Conservation (phyloP, 2,888 invertebrate species). For the Heteromurus nitidus region DNA sequence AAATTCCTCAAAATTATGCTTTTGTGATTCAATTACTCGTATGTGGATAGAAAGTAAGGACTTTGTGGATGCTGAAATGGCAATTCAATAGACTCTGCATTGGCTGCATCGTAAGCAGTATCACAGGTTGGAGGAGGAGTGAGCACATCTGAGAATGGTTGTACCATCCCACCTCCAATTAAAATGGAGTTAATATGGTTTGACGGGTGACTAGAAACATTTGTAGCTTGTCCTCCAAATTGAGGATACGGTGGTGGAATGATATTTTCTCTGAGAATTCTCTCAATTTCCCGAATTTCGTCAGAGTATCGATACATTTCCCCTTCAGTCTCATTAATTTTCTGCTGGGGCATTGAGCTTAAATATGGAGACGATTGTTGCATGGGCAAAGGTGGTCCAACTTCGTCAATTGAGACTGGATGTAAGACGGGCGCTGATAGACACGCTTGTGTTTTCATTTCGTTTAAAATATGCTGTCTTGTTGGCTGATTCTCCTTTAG, state of each 20-base stretch:
- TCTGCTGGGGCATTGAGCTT: background rate
- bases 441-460: too few relatives aligned
- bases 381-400: background rate
- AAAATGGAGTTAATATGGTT: background rate
- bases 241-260: background rate
- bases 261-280: slow-evolving; percentile 29
- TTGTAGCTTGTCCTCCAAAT: background rate
- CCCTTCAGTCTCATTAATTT: background rate
- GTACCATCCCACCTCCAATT: background rate
- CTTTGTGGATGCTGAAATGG: slow-evolving; percentile 1
- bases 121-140: too few relatives aligned
- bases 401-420: slow-evolving; percentile 11
- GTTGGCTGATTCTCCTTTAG: too few relatives aligned
- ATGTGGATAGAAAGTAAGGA: background rate
- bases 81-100: slow-evolving; percentile 23
- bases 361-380: background rate
- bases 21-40: too few relatives aligned
- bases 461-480: too few relatives aligned
- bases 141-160: slow-evolving; percentile 17
- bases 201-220: background rate
- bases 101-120: slow-evolving; percentile 1
- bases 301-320: slow-evolving; percentile 22
- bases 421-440: too few relatives aligned
- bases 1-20: too few relatives aligned
- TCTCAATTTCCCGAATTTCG: slow-evolving; percentile 36